Conservation (phyloP, 2,797 vertebrate genomes). For the Orientallactaga sibirica region DNA sequence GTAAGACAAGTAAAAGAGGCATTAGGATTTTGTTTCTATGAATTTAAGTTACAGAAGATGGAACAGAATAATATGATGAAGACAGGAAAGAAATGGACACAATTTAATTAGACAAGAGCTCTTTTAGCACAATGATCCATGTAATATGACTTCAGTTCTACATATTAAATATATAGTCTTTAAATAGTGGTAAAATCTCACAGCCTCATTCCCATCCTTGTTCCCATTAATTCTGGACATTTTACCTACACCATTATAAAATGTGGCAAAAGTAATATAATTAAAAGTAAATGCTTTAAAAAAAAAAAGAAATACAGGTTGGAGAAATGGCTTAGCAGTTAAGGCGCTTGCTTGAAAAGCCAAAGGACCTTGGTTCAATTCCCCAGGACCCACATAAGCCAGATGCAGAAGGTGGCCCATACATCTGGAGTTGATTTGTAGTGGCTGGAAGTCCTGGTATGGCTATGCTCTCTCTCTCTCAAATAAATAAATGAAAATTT, state of each 20-base stretch:
- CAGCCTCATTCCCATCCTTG: not conserved
- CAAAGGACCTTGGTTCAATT: too few species aligned
- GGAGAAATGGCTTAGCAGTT: too few species aligned
- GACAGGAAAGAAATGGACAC: conserved; percentile 4
- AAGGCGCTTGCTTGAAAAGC: too few species aligned
- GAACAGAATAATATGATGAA: conserved; percentile 26
- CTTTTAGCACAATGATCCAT: conserved; percentile 20
- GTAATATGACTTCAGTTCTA: not conserved
- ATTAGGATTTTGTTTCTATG: conserved; percentile 49
- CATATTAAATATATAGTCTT: not conserved
- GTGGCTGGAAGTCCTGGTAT: too few species aligned
- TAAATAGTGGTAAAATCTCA: not conserved
- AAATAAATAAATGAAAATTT: too few species aligned
- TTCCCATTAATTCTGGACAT: not conserved
- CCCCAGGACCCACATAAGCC: too few species aligned
- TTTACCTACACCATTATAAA: not conserved
- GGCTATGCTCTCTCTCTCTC: too few species aligned
- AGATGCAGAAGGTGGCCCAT: too few species aligned
- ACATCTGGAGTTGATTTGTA: too few species aligned
- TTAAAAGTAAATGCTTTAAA: not conserved
- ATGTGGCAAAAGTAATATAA: not conserved
- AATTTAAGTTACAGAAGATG: conserved; percentile 31
- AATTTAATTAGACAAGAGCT: conserved; percentile 39
- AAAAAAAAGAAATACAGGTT: too few species aligned
- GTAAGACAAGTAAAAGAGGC: conserved; percentile 57